Conservation (phyloP, 1,140 invertebrate species). For the Leptopilina boulardi region DNA sequence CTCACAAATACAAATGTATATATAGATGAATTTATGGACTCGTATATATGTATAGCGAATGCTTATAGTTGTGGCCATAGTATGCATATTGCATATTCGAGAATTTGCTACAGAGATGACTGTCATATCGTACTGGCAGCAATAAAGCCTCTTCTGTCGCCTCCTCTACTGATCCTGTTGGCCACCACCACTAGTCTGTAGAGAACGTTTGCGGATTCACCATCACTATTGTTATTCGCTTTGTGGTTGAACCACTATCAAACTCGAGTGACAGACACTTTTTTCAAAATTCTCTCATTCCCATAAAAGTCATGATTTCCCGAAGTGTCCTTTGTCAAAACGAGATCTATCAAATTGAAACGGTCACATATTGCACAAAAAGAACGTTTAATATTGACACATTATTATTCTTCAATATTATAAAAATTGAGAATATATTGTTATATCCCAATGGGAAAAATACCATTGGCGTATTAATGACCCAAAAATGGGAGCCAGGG, state of each 20-base stretch:
- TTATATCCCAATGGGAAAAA: too few relatives aligned
- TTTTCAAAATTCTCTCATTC: background rate
- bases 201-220: conserved; percentile 16
- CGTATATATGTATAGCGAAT: too few relatives aligned
- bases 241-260: background rate
- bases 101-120: conserved; percentile 12
- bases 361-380: too few relatives aligned
- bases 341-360: too few relatives aligned
- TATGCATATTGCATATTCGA: background rate
- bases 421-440: too few relatives aligned
- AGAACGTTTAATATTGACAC: too few relatives aligned
- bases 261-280: background rate
- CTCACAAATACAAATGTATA: background rate
- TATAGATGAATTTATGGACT: background rate
- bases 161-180: background rate
- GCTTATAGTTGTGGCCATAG: background rate
- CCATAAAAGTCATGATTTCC: background rate
- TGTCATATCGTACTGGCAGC: conserved; percentile 22
- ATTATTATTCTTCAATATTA: too few relatives aligned
- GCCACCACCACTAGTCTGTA: background rate
- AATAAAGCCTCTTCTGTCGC: conserved; percentile 17
- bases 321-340: too few relatives aligned
- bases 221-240: background rate
- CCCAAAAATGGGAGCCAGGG: too few relatives aligned
- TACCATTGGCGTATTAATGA: too few relatives aligned